phyloP scores from a whole-genome alignment of 2,797 vertebrate genomes.

The Chiloscyllium punctatum region DNA sequence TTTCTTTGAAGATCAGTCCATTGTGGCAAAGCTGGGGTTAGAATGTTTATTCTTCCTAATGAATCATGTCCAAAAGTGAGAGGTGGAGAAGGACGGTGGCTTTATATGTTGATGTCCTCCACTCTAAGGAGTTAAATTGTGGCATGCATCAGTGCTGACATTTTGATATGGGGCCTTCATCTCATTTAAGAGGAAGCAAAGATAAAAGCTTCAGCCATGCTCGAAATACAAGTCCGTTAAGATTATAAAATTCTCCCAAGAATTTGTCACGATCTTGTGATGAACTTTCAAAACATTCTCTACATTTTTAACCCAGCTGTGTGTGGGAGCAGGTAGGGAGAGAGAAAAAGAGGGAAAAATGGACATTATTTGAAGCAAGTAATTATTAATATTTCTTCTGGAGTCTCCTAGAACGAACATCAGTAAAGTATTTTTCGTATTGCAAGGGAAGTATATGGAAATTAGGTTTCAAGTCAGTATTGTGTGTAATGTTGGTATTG shows the following conservation, averaged over 20 bases:
- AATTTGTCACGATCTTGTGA: conserved; percentile 4
- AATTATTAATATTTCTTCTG: not conserved
- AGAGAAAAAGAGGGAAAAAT: not conserved
- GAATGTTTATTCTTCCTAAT: not conserved
- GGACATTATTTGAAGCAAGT: not conserved
- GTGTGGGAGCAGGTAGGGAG: not conserved
- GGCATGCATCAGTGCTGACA: conserved; percentile 27
- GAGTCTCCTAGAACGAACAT: not conserved
- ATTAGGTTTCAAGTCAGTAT: not conserved
- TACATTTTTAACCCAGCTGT: conserved; percentile 3
- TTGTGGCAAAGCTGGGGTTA: not conserved
- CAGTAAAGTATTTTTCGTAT: not conserved
- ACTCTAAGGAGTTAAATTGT: conserved; percentile 18
- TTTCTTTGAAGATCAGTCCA: not conserved
- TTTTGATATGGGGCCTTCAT: conserved; percentile 27
- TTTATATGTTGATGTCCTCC: not conserved
- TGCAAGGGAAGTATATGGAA: not conserved
- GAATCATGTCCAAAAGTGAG: not conserved
- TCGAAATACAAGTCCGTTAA: conserved; percentile 13
- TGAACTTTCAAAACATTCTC: conserved; percentile 19
- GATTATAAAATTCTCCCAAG: conserved; percentile 32
- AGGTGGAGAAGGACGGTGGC: not conserved
- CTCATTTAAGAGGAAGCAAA: conserved; percentile 26
- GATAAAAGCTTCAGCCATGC: conserved; percentile 32
- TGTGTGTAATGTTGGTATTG: not conserved